Evolutionary conservation across 2,113 vertebrate species (phyloP).

Genomic region (Actinemys pallida): DNA sequence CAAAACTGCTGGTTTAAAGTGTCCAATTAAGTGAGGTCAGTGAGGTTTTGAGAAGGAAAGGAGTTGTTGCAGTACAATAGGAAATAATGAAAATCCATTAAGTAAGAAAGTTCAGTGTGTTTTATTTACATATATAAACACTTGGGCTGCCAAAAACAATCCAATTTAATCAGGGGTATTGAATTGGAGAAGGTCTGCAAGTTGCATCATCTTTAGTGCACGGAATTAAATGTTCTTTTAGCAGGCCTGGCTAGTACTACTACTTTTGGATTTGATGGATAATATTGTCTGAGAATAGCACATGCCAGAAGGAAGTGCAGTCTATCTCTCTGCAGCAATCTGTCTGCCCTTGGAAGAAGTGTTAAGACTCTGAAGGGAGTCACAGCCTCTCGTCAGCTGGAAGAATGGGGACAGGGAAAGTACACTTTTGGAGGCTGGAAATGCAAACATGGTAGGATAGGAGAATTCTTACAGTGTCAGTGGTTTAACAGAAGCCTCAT

Average conservation of each 20-base stretch:
- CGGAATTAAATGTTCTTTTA: conserved; percentile 34
- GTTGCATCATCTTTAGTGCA: conserved; percentile 18
- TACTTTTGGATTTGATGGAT: fast-evolving
- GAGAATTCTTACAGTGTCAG: background rate
- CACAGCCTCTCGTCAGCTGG: background rate
- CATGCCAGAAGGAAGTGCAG: background rate
- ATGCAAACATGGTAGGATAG: background rate
- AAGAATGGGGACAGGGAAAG: background rate
- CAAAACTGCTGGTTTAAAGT: background rate
- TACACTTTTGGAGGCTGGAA: background rate
- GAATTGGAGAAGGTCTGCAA: conserved; percentile 46
- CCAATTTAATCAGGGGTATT: conserved; percentile 23
- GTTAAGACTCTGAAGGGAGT: fast-evolving
- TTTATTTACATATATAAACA: conserved; percentile 3
- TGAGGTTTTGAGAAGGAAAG: background rate
- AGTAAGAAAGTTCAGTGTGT: background rate
- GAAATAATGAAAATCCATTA: background rate
- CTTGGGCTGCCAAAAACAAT: background rate
- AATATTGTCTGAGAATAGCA: background rate
- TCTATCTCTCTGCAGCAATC: background rate
- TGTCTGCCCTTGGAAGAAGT: background rate
- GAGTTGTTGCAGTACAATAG: background rate
- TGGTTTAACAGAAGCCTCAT: background rate
- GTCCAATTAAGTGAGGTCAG: background rate
- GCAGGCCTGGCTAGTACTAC: background rate